These are phyloP conservation scores for Zonitis immaculata DNA, from an alignment of 2,888 invertebrate species.

Conservation along the genomic window DNA sequence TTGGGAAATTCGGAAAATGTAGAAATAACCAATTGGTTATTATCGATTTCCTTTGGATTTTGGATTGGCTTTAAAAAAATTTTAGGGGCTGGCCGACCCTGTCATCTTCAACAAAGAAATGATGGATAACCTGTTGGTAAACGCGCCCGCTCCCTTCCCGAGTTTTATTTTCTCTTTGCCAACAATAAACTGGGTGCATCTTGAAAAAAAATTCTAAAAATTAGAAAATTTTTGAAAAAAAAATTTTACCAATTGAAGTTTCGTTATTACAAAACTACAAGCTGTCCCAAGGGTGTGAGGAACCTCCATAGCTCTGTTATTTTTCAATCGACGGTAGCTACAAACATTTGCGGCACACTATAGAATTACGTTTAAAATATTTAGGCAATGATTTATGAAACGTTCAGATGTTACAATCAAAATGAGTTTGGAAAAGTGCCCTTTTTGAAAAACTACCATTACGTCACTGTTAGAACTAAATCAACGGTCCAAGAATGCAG, in stretches of 20 bases:
- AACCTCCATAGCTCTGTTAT: no score
- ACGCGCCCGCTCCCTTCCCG: no score
- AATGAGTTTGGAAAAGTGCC: no score
- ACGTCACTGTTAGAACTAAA: no score
- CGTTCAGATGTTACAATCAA: no score
- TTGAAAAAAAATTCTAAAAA: neutral
- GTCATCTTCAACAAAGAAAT: neutral
- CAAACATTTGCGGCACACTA: no score
- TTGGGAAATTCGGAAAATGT: neutral
- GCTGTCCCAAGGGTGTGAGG: no score
- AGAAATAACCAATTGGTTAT: neutral
- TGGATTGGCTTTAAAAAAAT: neutral
- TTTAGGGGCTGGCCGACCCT: neutral
- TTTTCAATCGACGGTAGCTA: no score
- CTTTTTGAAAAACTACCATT: no score
- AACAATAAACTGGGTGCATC: neutral
- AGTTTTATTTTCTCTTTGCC: neutral
- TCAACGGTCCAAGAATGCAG: no score
- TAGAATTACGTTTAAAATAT: no score
- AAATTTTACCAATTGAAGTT: neutral
- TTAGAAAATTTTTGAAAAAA: neutral
- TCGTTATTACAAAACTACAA: neutral
- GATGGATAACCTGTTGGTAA: neutral
- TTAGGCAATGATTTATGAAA: no score
- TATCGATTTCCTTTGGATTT: neutral